Evolutionary conservation across 1,140 invertebrate genomes (phyloP), one percentile per base, ranked within the genome.

Genomic region (Listronotus bonariensis): DNA sequence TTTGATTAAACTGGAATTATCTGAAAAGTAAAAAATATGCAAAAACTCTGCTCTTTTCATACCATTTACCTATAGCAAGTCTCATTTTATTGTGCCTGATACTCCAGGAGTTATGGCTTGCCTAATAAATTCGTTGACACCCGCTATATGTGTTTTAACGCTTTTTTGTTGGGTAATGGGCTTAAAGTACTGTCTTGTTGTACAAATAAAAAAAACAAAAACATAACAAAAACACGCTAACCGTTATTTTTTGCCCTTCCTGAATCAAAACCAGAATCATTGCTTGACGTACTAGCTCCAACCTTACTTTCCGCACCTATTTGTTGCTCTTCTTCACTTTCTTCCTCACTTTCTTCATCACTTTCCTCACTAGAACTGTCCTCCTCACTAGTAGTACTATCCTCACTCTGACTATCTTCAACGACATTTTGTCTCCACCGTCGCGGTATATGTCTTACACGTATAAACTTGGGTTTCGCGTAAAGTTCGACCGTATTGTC

Each of bases 251-350:
- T 75, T 52, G 66, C 71, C 68, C 58, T 80, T 40, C 79, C 78
- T 15, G 84, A 86, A 75, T 85, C 83, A 72, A 86, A 86, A 42
- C 84, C 84, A 41, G 84, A 86, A 76, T 86, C 84, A 74, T 83
- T 84, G 10, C 83, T 85, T 55, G 83, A 84, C 15, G 83, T 85
- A 68, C 84, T 85, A 63, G 82, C 83, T 71, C 84, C 80, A 34
- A 82, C 80, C 58, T 73, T 69, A 40, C 32, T 68, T 61, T 38
- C 31, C n/a, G 26, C 61, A 1, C 45, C 53, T n/a, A 26, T 45
- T 9, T 49, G 82, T 78, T 56, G 74, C 63, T 76, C 72, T 46
- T 68, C 65, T 43, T 64, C 59, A 12, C 49, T 52, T 14, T 52
- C 58, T 17, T 70, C 68, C 34, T 71, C 52, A 10, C 43, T 60